phyloP scores from a whole-genome alignment of 2,113 vertebrate genomes.

The Colinus virginianus region DNA sequence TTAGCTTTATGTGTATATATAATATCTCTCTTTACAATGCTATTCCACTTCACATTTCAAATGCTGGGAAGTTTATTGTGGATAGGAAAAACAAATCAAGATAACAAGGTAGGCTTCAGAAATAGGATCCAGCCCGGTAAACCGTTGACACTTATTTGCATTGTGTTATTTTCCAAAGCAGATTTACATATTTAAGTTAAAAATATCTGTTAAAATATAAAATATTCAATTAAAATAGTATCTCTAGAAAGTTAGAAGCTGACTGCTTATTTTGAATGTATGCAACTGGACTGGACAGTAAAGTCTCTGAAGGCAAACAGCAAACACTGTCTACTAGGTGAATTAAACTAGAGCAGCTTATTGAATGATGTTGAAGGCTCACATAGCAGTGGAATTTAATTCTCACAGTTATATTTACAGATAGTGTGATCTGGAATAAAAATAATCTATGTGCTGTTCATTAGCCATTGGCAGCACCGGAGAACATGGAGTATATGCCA shows the following conservation, averaged over 20 bases:
- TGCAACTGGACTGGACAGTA: background rate
- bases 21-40: background rate
- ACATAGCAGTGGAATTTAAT: background rate
- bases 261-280: background rate
- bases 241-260: background rate
- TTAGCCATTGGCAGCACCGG: background rate
- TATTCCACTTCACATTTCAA: background rate
- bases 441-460: background rate
- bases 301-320: constrained; percentile 1
- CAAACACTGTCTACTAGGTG: constrained; percentile 10
- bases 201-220: background rate
- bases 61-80: background rate
- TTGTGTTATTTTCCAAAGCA: background rate
- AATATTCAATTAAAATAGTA: background rate
- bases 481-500: background rate
- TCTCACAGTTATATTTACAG: background rate
- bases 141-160: no score
- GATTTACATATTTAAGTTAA: background rate
- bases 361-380: constrained; percentile 21
- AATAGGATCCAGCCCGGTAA: no score
- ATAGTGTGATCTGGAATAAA: background rate
- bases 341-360: constrained; percentile 43
- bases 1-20: accelerated
- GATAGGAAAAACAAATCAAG: background rate
- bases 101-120: background rate